These are phyloP conservation scores for Lymantria monacha DNA, from an alignment of 2,888 invertebrate genomes.

Conservation along the genomic window DNA sequence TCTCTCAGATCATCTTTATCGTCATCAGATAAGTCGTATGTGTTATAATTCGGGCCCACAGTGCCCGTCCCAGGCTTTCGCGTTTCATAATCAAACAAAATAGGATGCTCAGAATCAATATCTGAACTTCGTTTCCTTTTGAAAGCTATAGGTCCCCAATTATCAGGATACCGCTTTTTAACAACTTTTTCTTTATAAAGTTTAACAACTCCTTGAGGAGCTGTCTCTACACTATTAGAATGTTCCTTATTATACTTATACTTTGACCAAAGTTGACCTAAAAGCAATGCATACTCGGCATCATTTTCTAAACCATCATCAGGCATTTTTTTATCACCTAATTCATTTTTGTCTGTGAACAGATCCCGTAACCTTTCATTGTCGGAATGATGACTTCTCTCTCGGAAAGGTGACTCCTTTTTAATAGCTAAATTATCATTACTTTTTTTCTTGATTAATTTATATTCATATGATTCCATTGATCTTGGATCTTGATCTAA, in stretches of 20 bases:
- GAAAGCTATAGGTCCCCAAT: slow-evolving; percentile 78
- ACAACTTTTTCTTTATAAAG: slow-evolving; percentile 67
- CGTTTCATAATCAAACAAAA: slow-evolving; percentile 53
- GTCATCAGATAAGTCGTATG: slow-evolving; percentile 60
- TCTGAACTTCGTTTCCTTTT: slow-evolving; percentile 75
- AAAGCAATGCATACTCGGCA: slow-evolving; percentile 77
- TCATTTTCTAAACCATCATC: slow-evolving; percentile 64
- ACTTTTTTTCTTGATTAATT: slow-evolving; percentile 76
- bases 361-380: slow-evolving; percentile 68
- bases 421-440: slow-evolving; percentile 40
- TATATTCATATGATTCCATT: slow-evolving; percentile 81
- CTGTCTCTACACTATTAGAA: slow-evolving; percentile 51
- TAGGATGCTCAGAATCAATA: slow-evolving; percentile 45
- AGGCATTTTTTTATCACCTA: slow-evolving; percentile 52
- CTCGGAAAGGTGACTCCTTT: slow-evolving; percentile 72
- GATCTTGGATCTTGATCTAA: slow-evolving; percentile 67
- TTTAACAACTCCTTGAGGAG: slow-evolving; percentile 70
- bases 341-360: slow-evolving; percentile 62
- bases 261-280: slow-evolving; percentile 82
- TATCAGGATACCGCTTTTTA: slow-evolving; percentile 70
- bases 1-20: slow-evolving; percentile 71
- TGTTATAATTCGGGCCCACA: slow-evolving; percentile 56
- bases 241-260: slow-evolving; percentile 74
- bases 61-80: slow-evolving; percentile 47
- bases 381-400: slow-evolving; percentile 65